Base-by-base conservation (phyloP, 2,113 vertebrate genomes). In the Smithornis capensis region DNA sequence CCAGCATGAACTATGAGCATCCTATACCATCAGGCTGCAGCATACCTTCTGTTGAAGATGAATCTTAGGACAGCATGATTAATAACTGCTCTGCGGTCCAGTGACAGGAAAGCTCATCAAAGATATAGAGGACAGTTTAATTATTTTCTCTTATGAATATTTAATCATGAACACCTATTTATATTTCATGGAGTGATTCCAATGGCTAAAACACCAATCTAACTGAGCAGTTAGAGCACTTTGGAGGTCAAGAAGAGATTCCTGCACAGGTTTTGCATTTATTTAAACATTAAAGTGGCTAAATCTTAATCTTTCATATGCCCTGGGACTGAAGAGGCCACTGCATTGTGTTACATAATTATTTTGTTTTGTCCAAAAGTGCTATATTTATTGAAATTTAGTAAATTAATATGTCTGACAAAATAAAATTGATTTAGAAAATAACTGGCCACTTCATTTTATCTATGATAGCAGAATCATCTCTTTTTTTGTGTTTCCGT, bases 61-160 rank as follows among this genome's bases (percentile, higher is more conserved):
- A 40, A 19, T 70, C 0, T 0, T 49, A 85, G 8, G 29, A 68
- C 35, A 79, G 12, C 10, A 29, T 45, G 45, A 89, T 77, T 89
- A 78, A 89, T 91, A 76, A 64, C 23, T 49, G 12, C 10, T 65
- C 28, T 35, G 31, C 69, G 40, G 53, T 73, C 59, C 57, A 73
- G 53, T 73, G 67, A 70, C 19, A 82, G 37, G 17, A 76, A 79
- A 60, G 28, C 18, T 82, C 92, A 90, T 88, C 68, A 83, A 50
- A 90, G 23, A 47, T 59, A 74, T 6, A 49, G 24, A 59, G 16
- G 67, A 57, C 28, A 65, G 21, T 64, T 93, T 50, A 90, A 90
- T 73, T 90, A 37, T 63, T 86, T 93, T 76, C 4, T 21, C 16
- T 74, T 73, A 38, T 86, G 59, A 67, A 88, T 83, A 83, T 81